Conservation (phyloP, 2,888 invertebrate genomes). For the Sphecodes monilicornis region DNA sequence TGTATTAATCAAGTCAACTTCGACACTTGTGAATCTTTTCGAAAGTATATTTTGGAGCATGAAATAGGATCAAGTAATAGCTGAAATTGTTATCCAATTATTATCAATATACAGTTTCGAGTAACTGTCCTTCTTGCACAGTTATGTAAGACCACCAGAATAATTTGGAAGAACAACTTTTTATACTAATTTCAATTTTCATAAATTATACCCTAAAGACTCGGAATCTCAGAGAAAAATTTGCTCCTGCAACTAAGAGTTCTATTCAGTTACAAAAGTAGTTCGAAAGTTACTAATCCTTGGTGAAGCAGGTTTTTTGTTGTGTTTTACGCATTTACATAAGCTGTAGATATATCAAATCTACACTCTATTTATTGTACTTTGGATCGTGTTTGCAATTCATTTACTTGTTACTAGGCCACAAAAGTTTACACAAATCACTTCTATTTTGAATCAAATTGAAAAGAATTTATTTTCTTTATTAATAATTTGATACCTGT, state of each 20-base stretch:
- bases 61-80: no score
- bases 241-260: not conserved
- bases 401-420: not conserved
- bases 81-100: no score
- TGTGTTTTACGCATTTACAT: not conserved
- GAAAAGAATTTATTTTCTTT: not conserved
- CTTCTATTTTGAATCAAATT: not conserved
- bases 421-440: not conserved
- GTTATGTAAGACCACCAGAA: not conserved
- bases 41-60: no score
- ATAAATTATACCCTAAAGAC: not conserved
- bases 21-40: not conserved
- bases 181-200: not conserved
- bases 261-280: not conserved
- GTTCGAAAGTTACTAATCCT: conserved; percentile 2
- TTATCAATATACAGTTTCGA: no score
- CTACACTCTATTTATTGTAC: not conserved
- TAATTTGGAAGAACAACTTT: not conserved
- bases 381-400: not conserved
- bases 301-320: conserved; percentile 5
- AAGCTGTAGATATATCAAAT: not conserved
- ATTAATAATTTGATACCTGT: not conserved
- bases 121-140: not conserved
- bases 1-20: not conserved
- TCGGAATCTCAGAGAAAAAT: not conserved